phyloP scores from a whole-genome alignment of 1,140 invertebrate genomes.

The Leptopilina clavipes region DNA sequence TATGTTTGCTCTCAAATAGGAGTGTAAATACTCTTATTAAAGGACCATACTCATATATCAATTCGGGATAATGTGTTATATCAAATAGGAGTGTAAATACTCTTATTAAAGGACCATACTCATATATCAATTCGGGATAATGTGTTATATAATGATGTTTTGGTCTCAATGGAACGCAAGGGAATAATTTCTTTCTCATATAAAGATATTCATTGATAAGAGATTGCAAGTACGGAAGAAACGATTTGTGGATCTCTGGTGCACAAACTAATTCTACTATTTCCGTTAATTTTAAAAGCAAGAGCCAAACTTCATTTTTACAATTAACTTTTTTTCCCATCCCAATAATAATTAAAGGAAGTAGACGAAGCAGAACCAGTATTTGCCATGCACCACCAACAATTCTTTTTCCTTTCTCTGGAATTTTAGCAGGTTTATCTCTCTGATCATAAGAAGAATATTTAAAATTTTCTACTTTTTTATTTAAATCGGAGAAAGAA shows the following conservation, averaged over 20 bases:
- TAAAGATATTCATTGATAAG: slow-evolving; percentile 10
- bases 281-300: slow-evolving; percentile 27
- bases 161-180: neutral
- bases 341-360: slow-evolving; percentile 27
- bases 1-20: neutral
- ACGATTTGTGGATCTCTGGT: slow-evolving; percentile 1
- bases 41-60: neutral
- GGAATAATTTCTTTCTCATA: slow-evolving; percentile 35
- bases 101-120: neutral
- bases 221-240: slow-evolving; percentile 3
- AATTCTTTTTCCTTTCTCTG: slow-evolving; percentile 12
- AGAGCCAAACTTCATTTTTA: slow-evolving; percentile 31
- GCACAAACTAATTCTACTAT: slow-evolving; percentile 29
- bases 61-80: too few species aligned
- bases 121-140: neutral
- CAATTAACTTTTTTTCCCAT: slow-evolving; percentile 3
- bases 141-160: slow-evolving; percentile 36
- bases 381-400: slow-evolving; percentile 35
- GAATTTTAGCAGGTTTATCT: neutral
- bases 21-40: neutral
- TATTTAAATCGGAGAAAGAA: slow-evolving; percentile 36
- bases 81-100: neutral
- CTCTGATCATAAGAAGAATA: neutral
- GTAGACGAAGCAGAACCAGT: neutral
- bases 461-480: neutral